A percentile compares a stretch with the other conserved stretches of the same genome.
Evolutionary conservation across 2,113 vertebrate genomes (phyloP).

Genomic region (Lagopus leucura): DNA sequence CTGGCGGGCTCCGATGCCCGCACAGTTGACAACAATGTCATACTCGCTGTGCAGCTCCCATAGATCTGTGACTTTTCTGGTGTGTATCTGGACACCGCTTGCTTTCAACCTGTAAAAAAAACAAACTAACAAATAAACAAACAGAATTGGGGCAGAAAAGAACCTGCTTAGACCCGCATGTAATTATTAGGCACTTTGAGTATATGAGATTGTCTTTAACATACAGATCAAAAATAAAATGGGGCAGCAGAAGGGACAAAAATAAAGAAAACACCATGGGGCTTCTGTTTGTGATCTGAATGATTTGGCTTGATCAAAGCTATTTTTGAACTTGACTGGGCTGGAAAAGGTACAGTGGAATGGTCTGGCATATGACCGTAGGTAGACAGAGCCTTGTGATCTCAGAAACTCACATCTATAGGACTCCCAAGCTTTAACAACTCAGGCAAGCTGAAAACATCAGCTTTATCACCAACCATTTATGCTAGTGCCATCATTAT

Average conservation of each 20-base stretch:
- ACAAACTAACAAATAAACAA: neutral
- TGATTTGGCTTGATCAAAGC: neutral
- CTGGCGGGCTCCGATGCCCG: slow-evolving; percentile 83
- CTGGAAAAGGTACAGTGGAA: neutral
- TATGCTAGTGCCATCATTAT: neutral
- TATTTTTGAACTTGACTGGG: neutral
- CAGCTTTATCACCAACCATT: neutral
- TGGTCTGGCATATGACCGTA: neutral
- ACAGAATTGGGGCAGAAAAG: slow-evolving; percentile 7
- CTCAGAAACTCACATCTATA: neutral
- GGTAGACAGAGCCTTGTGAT: neutral
- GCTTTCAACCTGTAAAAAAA: slow-evolving; percentile 76
- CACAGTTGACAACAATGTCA: slow-evolving; percentile 89
- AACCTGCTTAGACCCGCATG: neutral
- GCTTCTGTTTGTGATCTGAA: neutral
- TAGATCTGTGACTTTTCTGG: slow-evolving; percentile 79
- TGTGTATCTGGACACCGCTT: slow-evolving; percentile 75
- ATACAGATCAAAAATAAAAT: neutral
- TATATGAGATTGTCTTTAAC: neutral
- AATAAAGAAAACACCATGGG: neutral
- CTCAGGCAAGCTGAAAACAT: neutral
- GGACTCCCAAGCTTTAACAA: neutral
- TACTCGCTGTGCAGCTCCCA: slow-evolving; percentile 82
- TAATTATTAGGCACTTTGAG: neutral
- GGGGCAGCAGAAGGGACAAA: neutral